Percentiles rank a stretch among this genome's conserved stretches.
These are phyloP conservation scores for Iphiclides podalirius DNA, from an alignment of 2,888 invertebrate genomes.

Conservation along the genomic window DNA sequence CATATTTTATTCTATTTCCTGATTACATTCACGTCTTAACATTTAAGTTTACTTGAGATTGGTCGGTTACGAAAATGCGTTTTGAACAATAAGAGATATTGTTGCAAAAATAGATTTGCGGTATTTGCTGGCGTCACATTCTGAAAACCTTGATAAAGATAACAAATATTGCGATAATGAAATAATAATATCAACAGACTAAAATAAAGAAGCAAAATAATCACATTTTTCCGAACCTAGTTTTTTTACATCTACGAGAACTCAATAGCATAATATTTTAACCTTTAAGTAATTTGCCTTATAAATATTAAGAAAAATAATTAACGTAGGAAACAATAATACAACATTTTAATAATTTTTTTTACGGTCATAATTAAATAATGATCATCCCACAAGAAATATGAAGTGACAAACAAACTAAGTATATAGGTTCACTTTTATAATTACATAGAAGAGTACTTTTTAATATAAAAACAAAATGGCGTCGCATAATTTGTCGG, in stretches of 20 bases:
- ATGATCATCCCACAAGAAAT: too few relatives aligned
- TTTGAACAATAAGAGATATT: not conserved
- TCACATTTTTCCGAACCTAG: too few relatives aligned
- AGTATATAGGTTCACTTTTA: too few relatives aligned
- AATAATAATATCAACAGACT: conserved; percentile 1
- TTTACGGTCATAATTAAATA: too few relatives aligned
- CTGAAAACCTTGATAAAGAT: conserved; percentile 15
- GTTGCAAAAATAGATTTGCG: not conserved
- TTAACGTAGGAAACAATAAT: too few relatives aligned
- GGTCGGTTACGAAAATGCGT: not conserved
- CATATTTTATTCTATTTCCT: conserved; percentile 42
- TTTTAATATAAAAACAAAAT: conserved; percentile 20
- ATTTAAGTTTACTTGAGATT: conserved; percentile 11
- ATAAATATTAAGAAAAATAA: too few relatives aligned
- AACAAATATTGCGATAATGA: conserved; percentile 13
- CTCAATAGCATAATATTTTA: too few relatives aligned
- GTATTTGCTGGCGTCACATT: not conserved
- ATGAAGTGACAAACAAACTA: too few relatives aligned
- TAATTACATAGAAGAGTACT: too few relatives aligned
- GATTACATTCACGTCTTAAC: conserved; percentile 28
- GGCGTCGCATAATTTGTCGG: conserved; percentile 20
- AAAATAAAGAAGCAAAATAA: not conserved
- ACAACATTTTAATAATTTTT: too few relatives aligned
- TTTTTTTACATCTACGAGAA: too few relatives aligned
- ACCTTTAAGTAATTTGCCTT: too few relatives aligned